These are phyloP conservation scores for Eupithecia subumbrata DNA, from an alignment of 2,888 invertebrate genomes.

Conservation along the genomic window DNA sequence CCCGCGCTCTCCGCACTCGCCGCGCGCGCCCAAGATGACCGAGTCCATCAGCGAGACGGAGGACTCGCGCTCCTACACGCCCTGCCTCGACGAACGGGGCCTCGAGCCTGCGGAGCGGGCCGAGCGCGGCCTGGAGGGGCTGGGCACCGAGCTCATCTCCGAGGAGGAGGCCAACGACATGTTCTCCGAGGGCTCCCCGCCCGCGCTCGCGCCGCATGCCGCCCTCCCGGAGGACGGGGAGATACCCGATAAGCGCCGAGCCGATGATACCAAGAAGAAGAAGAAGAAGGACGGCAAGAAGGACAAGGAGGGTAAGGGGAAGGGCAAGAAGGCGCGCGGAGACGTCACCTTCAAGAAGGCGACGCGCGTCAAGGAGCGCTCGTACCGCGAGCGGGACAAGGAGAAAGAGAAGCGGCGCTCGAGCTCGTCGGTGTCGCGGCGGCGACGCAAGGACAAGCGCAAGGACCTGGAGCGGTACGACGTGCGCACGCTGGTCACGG, in stretches of 20 bases:
- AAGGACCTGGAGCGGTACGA: slow-evolving; percentile 93
- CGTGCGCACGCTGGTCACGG: slow-evolving; percentile 90
- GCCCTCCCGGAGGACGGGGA: slow-evolving; percentile 63
- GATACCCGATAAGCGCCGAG: slow-evolving; percentile 57
- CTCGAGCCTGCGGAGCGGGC: slow-evolving; percentile 58
- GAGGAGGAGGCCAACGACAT: slow-evolving; percentile 88
- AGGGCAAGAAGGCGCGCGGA: slow-evolving; percentile 56
- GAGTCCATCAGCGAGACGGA: slow-evolving; percentile 86
- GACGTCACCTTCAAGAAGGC: slow-evolving; percentile 90
- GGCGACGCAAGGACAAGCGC: slow-evolving; percentile 83
- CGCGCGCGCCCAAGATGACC: slow-evolving; percentile 77
- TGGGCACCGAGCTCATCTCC: slow-evolving; percentile 90
- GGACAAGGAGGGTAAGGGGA: slow-evolving; percentile 62
- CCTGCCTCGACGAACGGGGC: slow-evolving; percentile 86
- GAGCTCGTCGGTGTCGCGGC: slow-evolving; percentile 56
- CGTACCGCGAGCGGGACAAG: slow-evolving; percentile 86
- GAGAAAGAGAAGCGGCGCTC: slow-evolving; percentile 54
- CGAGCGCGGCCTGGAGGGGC: slow-evolving; percentile 76
- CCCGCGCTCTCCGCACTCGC: slow-evolving; percentile 13
- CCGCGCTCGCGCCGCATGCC: slow-evolving; percentile 63
- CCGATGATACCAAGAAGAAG: slow-evolving; percentile 71
- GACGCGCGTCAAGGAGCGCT: slow-evolving; percentile 87
- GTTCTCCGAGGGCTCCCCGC: slow-evolving; percentile 81
- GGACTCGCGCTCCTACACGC: slow-evolving; percentile 89
- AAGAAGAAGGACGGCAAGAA: slow-evolving; percentile 80